These are phyloP conservation scores for Rynchops niger DNA, from an alignment of 2,113 vertebrate genomes.

Conservation along the genomic window DNA sequence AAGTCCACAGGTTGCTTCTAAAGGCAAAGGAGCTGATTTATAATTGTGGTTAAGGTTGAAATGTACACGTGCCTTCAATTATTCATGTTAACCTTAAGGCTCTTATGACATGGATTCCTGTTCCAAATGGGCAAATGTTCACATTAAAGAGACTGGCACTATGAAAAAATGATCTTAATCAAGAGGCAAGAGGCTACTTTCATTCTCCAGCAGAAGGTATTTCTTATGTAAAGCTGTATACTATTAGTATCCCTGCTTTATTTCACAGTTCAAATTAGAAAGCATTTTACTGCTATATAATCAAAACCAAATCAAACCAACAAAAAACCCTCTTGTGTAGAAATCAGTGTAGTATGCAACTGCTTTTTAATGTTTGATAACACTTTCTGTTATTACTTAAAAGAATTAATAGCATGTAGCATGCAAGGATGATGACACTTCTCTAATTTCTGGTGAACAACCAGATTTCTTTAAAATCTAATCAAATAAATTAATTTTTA, in stretches of 20 bases:
- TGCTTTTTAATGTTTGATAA: background rate
- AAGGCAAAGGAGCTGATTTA: background rate
- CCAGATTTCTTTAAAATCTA: background rate
- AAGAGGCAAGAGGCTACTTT: background rate
- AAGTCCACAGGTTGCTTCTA: background rate
- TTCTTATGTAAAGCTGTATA: background rate
- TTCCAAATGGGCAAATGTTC: background rate
- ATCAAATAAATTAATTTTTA: background rate
- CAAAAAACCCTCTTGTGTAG: background rate
- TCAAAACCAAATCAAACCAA: background rate
- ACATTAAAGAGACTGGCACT: background rate
- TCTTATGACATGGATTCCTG: background rate
- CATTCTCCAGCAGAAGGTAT: background rate
- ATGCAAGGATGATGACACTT: background rate
- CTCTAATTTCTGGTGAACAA: background rate
- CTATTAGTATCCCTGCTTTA: background rate
- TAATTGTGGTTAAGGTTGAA: background rate
- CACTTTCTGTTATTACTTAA: background rate
- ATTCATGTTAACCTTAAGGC: background rate
- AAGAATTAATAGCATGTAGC: background rate
- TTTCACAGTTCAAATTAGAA: background rate
- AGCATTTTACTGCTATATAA: background rate
- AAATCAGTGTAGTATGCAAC: background rate
- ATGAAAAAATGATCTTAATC: background rate
- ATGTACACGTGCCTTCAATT: background rate